Percentiles rank a stretch among this genome's conserved stretches.
Evolutionary conservation across 2,888 invertebrate species (phyloP).

Genomic region (Xylophagus ater): DNA sequence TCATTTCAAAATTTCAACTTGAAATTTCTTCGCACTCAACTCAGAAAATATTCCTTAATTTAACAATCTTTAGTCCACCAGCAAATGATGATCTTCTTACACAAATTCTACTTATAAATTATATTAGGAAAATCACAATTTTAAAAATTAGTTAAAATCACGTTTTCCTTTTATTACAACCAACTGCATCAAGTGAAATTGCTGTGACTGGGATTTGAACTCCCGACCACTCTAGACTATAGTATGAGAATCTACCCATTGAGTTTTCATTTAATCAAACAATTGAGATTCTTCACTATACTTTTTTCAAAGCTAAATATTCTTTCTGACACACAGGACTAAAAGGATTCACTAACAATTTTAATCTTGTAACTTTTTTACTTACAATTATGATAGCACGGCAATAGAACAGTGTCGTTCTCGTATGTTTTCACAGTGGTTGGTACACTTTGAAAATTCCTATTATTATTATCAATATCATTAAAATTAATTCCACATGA

Average conservation of each 20-base stretch:
- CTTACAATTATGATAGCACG: constrained; percentile 67
- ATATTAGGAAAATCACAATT: too few species aligned
- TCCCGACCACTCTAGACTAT: constrained; percentile 1
- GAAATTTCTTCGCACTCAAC: too few species aligned
- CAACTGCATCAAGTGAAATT: too few species aligned
- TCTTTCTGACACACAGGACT: neutral
- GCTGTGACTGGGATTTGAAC: neutral
- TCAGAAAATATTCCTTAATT: too few species aligned
- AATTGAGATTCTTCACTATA: neutral
- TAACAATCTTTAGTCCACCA: too few species aligned
- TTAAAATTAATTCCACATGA: constrained; percentile 26
- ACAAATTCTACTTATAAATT: too few species aligned
- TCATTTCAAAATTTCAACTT: too few species aligned
- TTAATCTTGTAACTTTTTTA: constrained; percentile 10
- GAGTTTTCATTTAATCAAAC: neutral
- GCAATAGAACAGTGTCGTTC: constrained; percentile 65
- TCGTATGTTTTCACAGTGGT: constrained; percentile 65
- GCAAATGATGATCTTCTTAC: too few species aligned
- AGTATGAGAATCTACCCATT: neutral
- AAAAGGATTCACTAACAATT: neutral
- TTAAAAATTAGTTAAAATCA: too few species aligned
- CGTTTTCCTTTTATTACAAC: too few species aligned
- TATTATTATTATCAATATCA: constrained; percentile 27
- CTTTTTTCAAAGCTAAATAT: neutral
- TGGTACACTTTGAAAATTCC: constrained; percentile 56